Percentiles rank a stretch among this genome's conserved stretches.
Evolutionary conservation across 2,797 vertebrate species (phyloP).

Genomic region (Myiotriccus ornatus): DNA sequence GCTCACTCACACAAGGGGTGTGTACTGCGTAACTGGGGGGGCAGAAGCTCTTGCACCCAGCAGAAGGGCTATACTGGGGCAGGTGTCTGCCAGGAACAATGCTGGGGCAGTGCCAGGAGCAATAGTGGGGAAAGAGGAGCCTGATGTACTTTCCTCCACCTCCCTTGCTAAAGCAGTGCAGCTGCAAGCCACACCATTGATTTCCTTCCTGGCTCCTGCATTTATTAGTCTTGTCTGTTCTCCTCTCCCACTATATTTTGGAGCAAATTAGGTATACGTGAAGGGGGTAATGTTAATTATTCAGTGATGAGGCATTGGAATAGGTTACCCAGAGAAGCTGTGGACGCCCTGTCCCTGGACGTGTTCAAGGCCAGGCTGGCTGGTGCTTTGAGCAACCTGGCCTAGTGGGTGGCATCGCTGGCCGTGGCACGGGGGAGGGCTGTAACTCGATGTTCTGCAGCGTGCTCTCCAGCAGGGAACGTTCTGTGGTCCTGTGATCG

Average conservation of each 20-base stretch:
- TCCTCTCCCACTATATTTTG: neutral
- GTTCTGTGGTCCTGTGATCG: rapidly evolving
- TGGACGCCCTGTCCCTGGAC: rapidly evolving
- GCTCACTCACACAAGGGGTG: rapidly evolving
- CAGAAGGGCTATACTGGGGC: rapidly evolving
- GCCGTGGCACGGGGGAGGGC: rapidly evolving
- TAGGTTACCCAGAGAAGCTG: neutral
- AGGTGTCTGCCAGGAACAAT: neutral
- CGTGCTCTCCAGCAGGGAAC: rapidly evolving
- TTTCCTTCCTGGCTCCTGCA: no score
- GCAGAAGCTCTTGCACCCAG: rapidly evolving
- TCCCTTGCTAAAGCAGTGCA: rapidly evolving
- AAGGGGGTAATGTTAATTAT: neutral
- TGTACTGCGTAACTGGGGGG: rapidly evolving
- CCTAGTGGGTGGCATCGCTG: rapidly evolving
- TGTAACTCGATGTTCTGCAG: rapidly evolving
- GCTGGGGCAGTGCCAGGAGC: no score
- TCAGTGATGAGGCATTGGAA: neutral
- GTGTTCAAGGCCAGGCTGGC: neutral
- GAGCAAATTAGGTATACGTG: neutral
- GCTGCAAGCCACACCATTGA: rapidly evolving
- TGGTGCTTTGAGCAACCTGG: neutral
- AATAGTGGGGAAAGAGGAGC: rapidly evolving
- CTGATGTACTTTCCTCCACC: rapidly evolving
- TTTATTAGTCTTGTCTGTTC: neutral